Base-by-base conservation (phyloP, 2,888 invertebrate species). In the Plusia festucae region DNA sequence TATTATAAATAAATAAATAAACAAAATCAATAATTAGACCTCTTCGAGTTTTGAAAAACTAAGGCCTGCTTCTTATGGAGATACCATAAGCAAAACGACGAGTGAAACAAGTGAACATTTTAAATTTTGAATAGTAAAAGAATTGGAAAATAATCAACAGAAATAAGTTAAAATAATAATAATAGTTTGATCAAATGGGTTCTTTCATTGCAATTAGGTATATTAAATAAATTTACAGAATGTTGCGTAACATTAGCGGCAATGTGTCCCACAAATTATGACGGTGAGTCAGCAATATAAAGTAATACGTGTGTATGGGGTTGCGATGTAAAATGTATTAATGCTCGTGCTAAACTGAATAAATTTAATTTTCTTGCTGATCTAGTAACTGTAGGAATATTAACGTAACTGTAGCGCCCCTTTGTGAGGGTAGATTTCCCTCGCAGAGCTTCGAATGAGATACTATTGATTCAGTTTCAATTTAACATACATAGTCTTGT, bases 301-400 rank as follows among this genome's bases (percentile, higher is more conserved):
- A 66, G 72, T 72, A 68, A 76, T 72, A 73, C 68, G 61, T 68
- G 72, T 62, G 52, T 71, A 76, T 66, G 76, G 72, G 79, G 79
- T 68, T 65, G 68, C 56, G 51, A 72, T 66, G 68, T 66, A 44
- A 71, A 71, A 76, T 76, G 51, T 72, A 73, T 76, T 66, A 76
- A 76, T 66, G 53, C 76, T 61, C 52, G 60, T 70, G 58, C 65
- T 75, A 53, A 60, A 72, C 72, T 73, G 53, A 73, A 62, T 71
- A 66, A 49, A 49, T 49, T 49, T 18, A 49, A 76, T 76, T 70
- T 65, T 66, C 57, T 51, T 60, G 53, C 62, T 53, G 53, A 72
- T 76, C 66, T 63, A 53, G 22, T 68, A 54, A 46, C 57, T 16
- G 34, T 16, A 52, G 8, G 1, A 15, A 15, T 32, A 56, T 49